Base-by-base conservation (phyloP, 2,113 vertebrate genomes). In the Tursiops truncatus region DNA sequence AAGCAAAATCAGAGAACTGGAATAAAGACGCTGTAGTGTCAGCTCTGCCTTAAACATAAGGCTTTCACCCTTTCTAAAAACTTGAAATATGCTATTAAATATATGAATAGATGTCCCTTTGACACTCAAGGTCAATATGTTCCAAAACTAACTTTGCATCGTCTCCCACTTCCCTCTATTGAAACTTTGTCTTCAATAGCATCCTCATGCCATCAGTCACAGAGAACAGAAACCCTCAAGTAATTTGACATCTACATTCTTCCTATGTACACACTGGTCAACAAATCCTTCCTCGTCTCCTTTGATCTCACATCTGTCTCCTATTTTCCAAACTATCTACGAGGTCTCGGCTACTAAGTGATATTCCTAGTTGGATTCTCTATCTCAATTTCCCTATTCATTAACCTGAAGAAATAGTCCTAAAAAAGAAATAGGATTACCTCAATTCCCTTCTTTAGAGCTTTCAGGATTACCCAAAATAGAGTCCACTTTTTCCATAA, bases 1-100 rank as follows among this genome's bases (percentile, higher is more conserved):
- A 95, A 83, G 95, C 28, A 82, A 96, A 96, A 80, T 91, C 80
- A 89, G 21, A 86, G 4, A 10, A 84, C 44, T 88, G 18, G 68
- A 92, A 80, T 74, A 70, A 81, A 89, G 88, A 93, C 6, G 7
- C 4, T 53, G 63, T 87, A 76, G 65, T 76, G 70, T 89, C 80
- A 83, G 13, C 2, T 60, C 76, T 91, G 25, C 67, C 38, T 95
- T 79, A 76, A 65, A 71, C 6, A 20, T 76, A 73, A 85, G 67
- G 18, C 58, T 76, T 77, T 80, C 5, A 20, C 28, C 31, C 20
- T 94, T 88, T 84, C 33, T 20, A 79, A 62, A 71, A 28, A 50
- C 44, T 50, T 81, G 23, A 28, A 60, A 60, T 62, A 65, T n/a
- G 21, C 9, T 15, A 28, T 83, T 67, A 53, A 53, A 15, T 36